Evolutionary conservation across 2,888 invertebrate species (phyloP).

Genomic region (Trichogramma dendrolimi): DNA sequence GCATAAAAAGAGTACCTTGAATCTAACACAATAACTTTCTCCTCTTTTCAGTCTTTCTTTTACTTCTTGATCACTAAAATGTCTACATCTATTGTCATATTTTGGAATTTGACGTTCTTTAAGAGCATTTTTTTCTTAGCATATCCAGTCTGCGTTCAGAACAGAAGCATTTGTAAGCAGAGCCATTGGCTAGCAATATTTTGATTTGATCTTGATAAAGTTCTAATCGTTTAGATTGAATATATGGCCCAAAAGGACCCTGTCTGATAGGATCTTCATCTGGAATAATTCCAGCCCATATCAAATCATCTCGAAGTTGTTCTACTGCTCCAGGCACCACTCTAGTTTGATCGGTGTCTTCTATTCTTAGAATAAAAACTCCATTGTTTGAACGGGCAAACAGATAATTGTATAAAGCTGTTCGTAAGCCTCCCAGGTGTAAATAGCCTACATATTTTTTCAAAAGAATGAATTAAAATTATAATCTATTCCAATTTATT

Average conservation of each 20-base stretch:
- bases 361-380: slow-evolving; percentile 85
- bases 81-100: slow-evolving; percentile 88
- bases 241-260: slow-evolving; percentile 69
- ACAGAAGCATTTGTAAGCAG: slow-evolving; percentile 91
- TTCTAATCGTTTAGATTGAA: slow-evolving; percentile 76
- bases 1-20: slow-evolving; percentile 61
- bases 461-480: neutral
- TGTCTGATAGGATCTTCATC: slow-evolving; percentile 79
- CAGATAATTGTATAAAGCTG: slow-evolving; percentile 92
- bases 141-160: slow-evolving; percentile 76
- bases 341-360: slow-evolving; percentile 92
- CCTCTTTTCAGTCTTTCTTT: slow-evolving; percentile 62
- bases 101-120: slow-evolving; percentile 71
- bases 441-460: slow-evolving; percentile 61
- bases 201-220: slow-evolving; percentile 72
- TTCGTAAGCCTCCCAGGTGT: slow-evolving; percentile 92
- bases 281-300: slow-evolving; percentile 80
- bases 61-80: slow-evolving; percentile 64
- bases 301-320: slow-evolving; percentile 70
- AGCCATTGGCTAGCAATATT: slow-evolving; percentile 65
- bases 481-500: neutral
- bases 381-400: slow-evolving; percentile 80
- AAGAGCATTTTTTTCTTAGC: slow-evolving; percentile 74
- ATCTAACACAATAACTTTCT: slow-evolving; percentile 70
- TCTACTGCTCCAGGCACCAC: slow-evolving; percentile 75